These are phyloP conservation scores for Oxytorus armatus DNA, from an alignment of 2,888 invertebrate genomes.

Conservation along the genomic window DNA sequence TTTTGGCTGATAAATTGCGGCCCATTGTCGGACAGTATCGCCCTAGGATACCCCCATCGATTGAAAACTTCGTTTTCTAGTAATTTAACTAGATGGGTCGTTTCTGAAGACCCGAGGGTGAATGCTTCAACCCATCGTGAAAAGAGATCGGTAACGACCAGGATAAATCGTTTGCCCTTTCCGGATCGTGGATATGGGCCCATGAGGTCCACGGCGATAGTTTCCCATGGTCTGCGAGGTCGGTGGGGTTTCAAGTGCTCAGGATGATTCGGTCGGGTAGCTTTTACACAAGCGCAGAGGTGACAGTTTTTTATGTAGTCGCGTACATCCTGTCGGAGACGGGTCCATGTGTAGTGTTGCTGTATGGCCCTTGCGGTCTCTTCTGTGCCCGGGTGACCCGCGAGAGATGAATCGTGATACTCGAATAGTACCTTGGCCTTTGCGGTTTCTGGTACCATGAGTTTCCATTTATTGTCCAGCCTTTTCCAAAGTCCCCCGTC, in stretches of 20 bases:
- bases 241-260: not conserved
- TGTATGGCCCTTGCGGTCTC: not conserved
- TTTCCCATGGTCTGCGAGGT: not conserved
- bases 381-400: not conserved
- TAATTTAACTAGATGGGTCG: not conserved
- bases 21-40: not conserved
- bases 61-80: not conserved
- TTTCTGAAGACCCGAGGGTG: not conserved
- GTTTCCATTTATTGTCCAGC: not conserved
- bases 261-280: not conserved
- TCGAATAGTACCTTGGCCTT: not conserved
- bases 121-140: not conserved
- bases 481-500: not conserved
- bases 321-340: not conserved
- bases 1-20: conserved; percentile 4
- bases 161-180: not conserved
- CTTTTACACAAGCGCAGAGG: not conserved
- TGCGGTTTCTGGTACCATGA: not conserved
- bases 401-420: conserved; percentile 1
- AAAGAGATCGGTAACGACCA: conserved; percentile 1
- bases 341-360: not conserved
- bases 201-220: conserved; percentile 5
- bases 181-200: not conserved
- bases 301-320: not conserved
- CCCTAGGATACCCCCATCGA: not conserved